phyloP scores from a whole-genome alignment of 2,797 vertebrate genomes.

The Morelia viridis region DNA sequence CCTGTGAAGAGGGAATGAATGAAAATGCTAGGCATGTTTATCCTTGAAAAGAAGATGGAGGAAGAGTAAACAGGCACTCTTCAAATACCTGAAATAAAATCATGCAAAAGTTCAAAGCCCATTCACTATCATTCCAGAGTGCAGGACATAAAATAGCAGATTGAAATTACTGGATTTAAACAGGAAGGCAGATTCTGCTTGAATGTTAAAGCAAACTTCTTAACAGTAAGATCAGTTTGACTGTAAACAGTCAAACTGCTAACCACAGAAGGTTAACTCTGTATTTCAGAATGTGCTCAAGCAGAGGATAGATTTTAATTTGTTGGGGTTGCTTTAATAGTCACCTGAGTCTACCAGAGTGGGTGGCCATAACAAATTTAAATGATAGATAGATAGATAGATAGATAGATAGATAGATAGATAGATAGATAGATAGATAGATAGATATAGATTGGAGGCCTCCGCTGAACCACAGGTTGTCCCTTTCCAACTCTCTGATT shows the following conservation, averaged over 20 bases:
- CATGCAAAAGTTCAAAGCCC: not conserved
- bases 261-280: not conserved
- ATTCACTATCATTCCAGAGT: not conserved
- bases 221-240: not conserved
- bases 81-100: not conserved
- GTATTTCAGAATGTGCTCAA: not conserved
- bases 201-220: not conserved
- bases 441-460: not conserved
- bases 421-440: too few species aligned
- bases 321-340: not conserved
- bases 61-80: not conserved
- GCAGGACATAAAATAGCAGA: not conserved
- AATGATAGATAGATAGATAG: not conserved
- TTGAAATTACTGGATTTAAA: not conserved
- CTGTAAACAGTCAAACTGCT: not conserved
- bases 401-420: too few species aligned
- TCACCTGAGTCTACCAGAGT: not conserved
- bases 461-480: not conserved
- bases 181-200: not conserved
- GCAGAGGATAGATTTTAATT: not conserved
- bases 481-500: not conserved
- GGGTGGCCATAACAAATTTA: not conserved
- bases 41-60: not conserved
- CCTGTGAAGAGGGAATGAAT: not conserved
- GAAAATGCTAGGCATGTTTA: not conserved